Percentiles rank a stretch among this genome's conserved stretches.
Conservation (phyloP, 2,113 vertebrate genomes). For the Poicephalus gulielmi region DNA sequence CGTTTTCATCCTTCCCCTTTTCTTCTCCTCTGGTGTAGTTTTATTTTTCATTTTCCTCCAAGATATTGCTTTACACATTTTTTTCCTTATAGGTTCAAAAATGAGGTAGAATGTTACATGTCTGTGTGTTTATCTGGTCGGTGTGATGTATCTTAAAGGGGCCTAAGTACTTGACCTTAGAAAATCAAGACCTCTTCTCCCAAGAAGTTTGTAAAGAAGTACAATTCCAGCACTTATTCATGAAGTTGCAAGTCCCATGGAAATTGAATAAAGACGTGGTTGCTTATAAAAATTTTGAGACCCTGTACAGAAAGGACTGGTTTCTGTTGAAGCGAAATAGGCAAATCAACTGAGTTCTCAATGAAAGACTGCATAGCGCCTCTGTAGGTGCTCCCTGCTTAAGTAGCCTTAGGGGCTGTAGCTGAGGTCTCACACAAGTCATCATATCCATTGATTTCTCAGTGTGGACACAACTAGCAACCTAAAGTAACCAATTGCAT, state of each 20-base stretch:
- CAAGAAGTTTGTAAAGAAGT: neutral
- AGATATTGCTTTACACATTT: neutral
- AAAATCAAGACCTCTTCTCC: neutral
- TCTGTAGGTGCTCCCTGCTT: fast-evolving
- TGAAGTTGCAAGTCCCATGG: neutral
- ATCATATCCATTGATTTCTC: neutral
- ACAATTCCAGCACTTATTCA: neutral
- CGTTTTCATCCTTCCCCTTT: neutral
- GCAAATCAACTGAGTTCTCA: neutral
- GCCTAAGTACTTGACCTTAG: neutral
- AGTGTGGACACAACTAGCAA: neutral
- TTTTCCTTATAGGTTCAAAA: neutral
- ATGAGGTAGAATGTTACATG: neutral
- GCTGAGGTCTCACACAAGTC: neutral
- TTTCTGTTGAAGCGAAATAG: neutral
- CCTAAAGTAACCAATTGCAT: neutral
- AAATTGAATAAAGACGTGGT: neutral
- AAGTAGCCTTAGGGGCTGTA: neutral
- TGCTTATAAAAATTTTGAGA: neutral
- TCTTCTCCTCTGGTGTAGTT: neutral
- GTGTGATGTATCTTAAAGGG: neutral
- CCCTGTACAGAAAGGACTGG: neutral
- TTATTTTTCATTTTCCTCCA: neutral
- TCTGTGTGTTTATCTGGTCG: neutral
- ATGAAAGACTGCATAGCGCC: neutral